Conservation (phyloP, 1,140 invertebrate genomes). For the Leptinotarsa texana region DNA sequence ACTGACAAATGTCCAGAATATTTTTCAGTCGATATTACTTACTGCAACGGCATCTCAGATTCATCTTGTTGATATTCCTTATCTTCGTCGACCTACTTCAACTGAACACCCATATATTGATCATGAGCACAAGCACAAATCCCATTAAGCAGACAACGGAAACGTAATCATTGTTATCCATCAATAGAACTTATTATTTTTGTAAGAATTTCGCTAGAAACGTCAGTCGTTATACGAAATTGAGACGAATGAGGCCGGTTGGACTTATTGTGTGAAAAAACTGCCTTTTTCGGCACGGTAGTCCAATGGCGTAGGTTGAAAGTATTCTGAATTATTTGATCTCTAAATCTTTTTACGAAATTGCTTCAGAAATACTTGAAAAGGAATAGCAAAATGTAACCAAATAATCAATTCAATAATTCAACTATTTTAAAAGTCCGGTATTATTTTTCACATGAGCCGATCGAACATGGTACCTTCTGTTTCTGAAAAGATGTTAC, state of each 20-base stretch:
- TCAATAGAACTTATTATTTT: not conserved
- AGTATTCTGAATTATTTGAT: too few species aligned
- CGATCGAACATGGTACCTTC: too few species aligned
- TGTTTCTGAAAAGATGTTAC: too few species aligned
- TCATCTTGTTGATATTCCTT: not conserved
- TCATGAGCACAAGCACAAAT: not conserved
- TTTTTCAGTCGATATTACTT: not conserved
- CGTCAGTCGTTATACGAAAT: not conserved
- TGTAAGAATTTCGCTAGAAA: not conserved
- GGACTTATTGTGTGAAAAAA: not conserved
- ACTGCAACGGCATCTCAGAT: not conserved
- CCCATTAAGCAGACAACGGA: not conserved
- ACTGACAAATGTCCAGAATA: too few species aligned
- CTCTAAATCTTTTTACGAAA: too few species aligned
- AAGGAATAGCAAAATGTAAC: too few species aligned
- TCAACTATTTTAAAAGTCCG: too few species aligned
- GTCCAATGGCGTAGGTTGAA: too few species aligned
- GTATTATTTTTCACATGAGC: too few species aligned
- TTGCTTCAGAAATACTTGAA: too few species aligned
- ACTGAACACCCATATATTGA: not conserved
- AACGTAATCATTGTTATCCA: constrained; percentile 6
- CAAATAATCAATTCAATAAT: too few species aligned
- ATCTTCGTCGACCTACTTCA: not conserved
- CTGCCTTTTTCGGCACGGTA: too few species aligned
- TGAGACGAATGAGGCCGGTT: not conserved